These are phyloP conservation scores for Scaptomyza montana DNA, from an alignment of 1,140 invertebrate species.

Conservation along the genomic window DNA sequence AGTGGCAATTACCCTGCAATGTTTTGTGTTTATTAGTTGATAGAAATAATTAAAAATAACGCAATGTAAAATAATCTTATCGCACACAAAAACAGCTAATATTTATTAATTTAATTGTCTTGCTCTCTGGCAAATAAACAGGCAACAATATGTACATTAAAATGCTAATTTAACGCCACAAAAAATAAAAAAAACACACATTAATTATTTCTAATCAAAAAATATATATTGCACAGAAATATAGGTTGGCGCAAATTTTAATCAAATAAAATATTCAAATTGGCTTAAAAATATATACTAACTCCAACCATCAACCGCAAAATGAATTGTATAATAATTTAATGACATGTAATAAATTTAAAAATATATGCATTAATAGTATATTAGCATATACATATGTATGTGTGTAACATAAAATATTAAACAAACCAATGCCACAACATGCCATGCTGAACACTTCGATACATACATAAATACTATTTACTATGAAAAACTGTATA, in stretches of 20 bases:
- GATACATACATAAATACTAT: conserved; percentile 7
- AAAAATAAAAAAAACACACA: conserved; percentile 31
- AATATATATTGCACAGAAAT: background rate
- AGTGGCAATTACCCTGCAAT: background rate
- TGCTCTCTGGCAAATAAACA: background rate
- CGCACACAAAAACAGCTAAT: too few relatives aligned
- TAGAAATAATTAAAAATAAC: background rate
- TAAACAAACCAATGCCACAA: conserved; percentile 66
- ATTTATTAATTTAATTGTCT: too few relatives aligned
- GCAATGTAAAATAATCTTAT: background rate
- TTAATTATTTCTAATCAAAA: conserved; percentile 13
- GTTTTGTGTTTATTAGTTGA: background rate
- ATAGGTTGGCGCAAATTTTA: conserved; percentile 1
- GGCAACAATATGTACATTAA: background rate
- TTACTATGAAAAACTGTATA: conserved; percentile 20
- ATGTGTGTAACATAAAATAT: conserved; percentile 36
- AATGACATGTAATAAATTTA: conserved; percentile 58
- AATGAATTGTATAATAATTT: conserved; percentile 62
- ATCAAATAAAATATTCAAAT: conserved; percentile 1
- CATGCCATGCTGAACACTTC: conserved; percentile 47
- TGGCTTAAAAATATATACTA: conserved; percentile 7
- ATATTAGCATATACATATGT: background rate
- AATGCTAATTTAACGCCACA: conserved; percentile 1
- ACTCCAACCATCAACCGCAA: conserved; percentile 40
- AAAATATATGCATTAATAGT: conserved; percentile 23